A percentile compares a stretch with the other conserved stretches of the same genome.
phyloP scores from a whole-genome alignment of 2,797 vertebrate species.

The Falco novaeseelandiae region DNA sequence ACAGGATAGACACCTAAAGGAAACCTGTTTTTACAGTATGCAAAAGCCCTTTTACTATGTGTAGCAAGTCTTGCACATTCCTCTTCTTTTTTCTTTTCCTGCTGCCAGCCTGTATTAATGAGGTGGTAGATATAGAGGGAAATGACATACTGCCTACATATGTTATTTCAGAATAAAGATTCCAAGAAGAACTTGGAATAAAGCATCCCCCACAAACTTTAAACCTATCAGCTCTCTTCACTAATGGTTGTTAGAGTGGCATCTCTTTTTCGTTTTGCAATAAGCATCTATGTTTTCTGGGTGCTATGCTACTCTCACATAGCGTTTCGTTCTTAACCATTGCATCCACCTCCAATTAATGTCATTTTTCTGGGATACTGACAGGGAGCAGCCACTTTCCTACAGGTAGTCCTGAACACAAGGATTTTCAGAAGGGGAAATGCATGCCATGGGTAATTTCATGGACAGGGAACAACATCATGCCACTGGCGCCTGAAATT shows the following conservation, averaged over 20 bases:
- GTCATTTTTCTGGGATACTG: not conserved
- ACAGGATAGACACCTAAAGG: not conserved
- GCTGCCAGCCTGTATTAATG: conserved; percentile 52
- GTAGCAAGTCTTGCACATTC: not conserved
- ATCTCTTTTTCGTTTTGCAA: not conserved
- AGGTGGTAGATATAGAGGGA: conserved; percentile 35
- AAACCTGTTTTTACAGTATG: not conserved
- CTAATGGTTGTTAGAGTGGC: not conserved
- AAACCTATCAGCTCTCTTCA: not conserved
- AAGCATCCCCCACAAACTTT: not conserved
- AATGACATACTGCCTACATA: conserved; percentile 46
- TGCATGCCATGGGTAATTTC: not conserved
- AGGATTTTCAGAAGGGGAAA: not conserved
- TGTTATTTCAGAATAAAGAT: conserved; percentile 34
- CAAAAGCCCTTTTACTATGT: not conserved
- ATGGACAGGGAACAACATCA: not conserved
- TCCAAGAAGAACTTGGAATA: conserved; percentile 36
- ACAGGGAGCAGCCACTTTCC: not conserved
- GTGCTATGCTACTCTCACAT: not conserved
- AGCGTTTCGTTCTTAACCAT: not conserved
- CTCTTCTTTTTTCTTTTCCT: not conserved
- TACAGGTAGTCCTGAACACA: not conserved
- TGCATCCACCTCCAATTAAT: not conserved
- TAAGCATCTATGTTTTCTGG: not conserved
- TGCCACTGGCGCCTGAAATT: conserved; percentile 24